These are phyloP conservation scores for Diabrotica undecimpunctata DNA, from an alignment of 1,140 invertebrate genomes.

Conservation along the genomic window DNA sequence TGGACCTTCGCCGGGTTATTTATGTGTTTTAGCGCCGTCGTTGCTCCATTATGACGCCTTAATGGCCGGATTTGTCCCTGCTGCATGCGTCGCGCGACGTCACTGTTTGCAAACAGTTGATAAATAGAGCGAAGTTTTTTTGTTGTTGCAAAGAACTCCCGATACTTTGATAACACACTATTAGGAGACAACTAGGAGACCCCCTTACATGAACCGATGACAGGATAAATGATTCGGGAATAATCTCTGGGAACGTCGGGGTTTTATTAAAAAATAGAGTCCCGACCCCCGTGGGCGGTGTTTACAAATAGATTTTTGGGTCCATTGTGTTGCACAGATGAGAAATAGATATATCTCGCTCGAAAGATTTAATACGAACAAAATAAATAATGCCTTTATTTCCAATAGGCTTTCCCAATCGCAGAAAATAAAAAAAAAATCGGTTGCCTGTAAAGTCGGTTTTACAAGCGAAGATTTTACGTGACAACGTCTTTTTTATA, in stretches of 20 bases:
- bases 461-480: too few species aligned
- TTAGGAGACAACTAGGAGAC: not conserved
- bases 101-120: conserved; percentile 47
- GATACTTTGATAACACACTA: not conserved
- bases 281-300: too few species aligned
- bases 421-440: too few species aligned
- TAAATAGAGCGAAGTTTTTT: conserved; percentile 41
- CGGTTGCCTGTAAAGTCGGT: too few species aligned
- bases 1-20: conserved; percentile 38
- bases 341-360: too few species aligned
- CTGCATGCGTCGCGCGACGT: conserved; percentile 38
- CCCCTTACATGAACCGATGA: not conserved
- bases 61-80: conserved; percentile 46
- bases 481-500: too few species aligned
- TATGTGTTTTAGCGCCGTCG: conserved; percentile 46
- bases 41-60: conserved; percentile 47
- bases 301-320: too few species aligned
- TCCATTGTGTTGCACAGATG: too few species aligned
- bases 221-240: not conserved
- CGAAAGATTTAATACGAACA: too few species aligned
- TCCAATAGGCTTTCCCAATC: too few species aligned
- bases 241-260: not conserved
- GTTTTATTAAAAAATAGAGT: too few species aligned
- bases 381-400: too few species aligned
- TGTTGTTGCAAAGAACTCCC: conserved; percentile 4